These are phyloP conservation scores for Lates calcarifer DNA, from an alignment of 2,113 vertebrate species.

Conservation along the genomic window DNA sequence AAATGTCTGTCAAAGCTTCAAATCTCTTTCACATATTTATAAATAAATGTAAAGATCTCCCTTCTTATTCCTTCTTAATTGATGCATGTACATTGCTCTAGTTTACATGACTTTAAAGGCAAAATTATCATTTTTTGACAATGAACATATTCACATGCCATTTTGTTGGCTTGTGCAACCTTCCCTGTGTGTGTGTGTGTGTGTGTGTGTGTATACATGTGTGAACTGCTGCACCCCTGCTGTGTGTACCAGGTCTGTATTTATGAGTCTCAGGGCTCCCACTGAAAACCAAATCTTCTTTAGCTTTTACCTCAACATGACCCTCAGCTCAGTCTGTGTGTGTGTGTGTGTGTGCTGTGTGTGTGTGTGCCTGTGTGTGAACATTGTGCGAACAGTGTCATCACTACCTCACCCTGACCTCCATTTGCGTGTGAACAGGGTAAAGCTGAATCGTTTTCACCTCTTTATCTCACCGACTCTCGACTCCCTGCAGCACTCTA, in stretches of 20 bases:
- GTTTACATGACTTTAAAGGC: no score
- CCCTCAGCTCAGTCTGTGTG: slow-evolving; percentile 30
- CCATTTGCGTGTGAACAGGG: slow-evolving; percentile 18
- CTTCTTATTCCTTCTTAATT: no score
- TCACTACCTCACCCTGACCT: slow-evolving; percentile 68
- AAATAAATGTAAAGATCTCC: no score
- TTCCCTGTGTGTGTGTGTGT: not conserved
- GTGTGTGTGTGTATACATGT: slow-evolving; percentile 3
- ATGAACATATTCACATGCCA: no score
- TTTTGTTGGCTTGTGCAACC: no score
- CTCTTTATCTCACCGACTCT: slow-evolving; percentile 63
- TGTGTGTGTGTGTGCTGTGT: not conserved
- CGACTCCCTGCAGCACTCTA: slow-evolving; percentile 23
- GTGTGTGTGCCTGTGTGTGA: slow-evolving; percentile 24
- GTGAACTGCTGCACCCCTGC: slow-evolving; percentile 43
- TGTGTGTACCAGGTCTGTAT: slow-evolving; percentile 67
- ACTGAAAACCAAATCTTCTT: slow-evolving; percentile 75
- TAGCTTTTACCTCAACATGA: slow-evolving; percentile 69
- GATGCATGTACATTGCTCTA: no score
- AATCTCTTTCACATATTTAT: no score
- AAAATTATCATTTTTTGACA: no score
- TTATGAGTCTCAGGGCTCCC: slow-evolving; percentile 68
- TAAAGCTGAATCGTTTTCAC: slow-evolving; percentile 59
- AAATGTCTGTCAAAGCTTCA: no score
- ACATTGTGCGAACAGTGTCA: slow-evolving; percentile 40